These are phyloP conservation scores for Agrilus biguttatus DNA, from an alignment of 2,888 invertebrate species.

Conservation along the genomic window DNA sequence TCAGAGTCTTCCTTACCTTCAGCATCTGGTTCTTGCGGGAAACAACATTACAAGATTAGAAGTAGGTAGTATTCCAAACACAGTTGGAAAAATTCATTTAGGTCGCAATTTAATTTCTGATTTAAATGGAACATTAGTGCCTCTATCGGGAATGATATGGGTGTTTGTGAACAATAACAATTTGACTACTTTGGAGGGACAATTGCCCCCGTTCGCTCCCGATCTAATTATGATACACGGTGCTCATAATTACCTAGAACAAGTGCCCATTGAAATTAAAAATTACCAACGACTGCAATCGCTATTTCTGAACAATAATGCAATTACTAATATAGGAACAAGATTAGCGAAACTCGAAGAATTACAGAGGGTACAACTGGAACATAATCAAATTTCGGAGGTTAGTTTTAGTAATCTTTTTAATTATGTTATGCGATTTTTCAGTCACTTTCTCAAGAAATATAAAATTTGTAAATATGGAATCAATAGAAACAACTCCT, in stretches of 20 bases:
- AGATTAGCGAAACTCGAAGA: constrained; percentile 53
- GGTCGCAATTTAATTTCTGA: constrained; percentile 58
- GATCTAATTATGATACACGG: constrained; percentile 58
- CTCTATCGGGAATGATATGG: constrained; percentile 59
- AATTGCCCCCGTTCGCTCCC: constrained; percentile 54
- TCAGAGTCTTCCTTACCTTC: constrained; percentile 45
- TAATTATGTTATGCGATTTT: background rate
- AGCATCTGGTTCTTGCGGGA: constrained; percentile 57
- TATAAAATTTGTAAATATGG: no score
- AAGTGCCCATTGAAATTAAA: constrained; percentile 55
- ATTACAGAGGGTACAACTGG: constrained; percentile 51
- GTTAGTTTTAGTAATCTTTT: constrained; percentile 33
- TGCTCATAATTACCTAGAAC: constrained; percentile 55
- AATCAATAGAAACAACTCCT: no score
- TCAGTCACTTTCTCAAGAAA: no score
- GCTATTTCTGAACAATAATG: constrained; percentile 59
- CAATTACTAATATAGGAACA: constrained; percentile 54
- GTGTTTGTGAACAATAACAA: constrained; percentile 67
- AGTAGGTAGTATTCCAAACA: constrained; percentile 52
- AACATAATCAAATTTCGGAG: constrained; percentile 58
- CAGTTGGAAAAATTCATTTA: constrained; percentile 54
- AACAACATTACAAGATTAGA: constrained; percentile 63
- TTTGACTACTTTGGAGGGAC: constrained; percentile 57
- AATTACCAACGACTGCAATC: constrained; percentile 54
- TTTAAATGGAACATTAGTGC: constrained; percentile 64